Percentiles rank a stretch among this genome's conserved stretches.
Evolutionary conservation across 2,888 invertebrate genomes (phyloP).

Genomic region (Elegia similella): DNA sequence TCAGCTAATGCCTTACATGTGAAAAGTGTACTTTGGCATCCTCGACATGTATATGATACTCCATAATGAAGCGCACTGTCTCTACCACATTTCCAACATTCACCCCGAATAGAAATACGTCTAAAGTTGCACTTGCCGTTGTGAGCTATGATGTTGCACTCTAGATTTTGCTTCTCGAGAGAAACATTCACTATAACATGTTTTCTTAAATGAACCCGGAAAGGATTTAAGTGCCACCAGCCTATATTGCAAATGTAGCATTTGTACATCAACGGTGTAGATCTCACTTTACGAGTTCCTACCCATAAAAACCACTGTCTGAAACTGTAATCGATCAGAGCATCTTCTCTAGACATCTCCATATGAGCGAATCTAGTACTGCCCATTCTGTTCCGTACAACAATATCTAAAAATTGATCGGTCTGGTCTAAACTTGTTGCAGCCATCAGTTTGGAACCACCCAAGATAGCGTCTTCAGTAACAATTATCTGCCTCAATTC

Average conservation of each 20-base stretch:
- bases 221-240: conserved; percentile 5
- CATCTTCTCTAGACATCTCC: neutral
- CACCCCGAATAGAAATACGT: neutral
- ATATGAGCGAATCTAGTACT: neutral
- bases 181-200: neutral
- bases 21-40: neutral
- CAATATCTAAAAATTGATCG: neutral
- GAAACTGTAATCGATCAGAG: neutral
- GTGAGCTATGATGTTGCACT: conserved; percentile 1
- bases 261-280: neutral
- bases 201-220: neutral
- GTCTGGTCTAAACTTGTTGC: neutral
- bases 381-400: neutral
- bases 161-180: neutral
- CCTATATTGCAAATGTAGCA: conserved; percentile 4
- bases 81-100: conserved; percentile 13
- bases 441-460: neutral
- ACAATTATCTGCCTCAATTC: neutral
- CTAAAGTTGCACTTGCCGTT: neutral
- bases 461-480: neutral
- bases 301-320: neutral
- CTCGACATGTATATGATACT: neutral
- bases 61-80: neutral
- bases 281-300: neutral
- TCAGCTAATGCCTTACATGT: neutral